Evolutionary conservation across 2,113 vertebrate species (phyloP), one percentile per base, ranked within the genome.

Genomic region (Cyrtonyx montezumae): DNA sequence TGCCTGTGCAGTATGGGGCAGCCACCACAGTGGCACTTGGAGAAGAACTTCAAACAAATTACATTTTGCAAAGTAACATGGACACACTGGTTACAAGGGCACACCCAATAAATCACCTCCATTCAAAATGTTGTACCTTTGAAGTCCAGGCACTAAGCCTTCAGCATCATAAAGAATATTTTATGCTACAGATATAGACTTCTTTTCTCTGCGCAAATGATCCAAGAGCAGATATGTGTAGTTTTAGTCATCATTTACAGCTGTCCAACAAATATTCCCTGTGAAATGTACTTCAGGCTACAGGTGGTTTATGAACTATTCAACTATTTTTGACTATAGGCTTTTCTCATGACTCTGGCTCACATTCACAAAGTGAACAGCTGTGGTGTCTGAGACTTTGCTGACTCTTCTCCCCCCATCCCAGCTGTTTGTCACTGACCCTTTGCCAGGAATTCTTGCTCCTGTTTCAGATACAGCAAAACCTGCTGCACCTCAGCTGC

Each of bases 381-480:
- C 93, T 96, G 96, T 88, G 76, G 42, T 86, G 55, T 68, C 42
- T 90, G 59, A 94, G 84, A 90, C 90, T 90, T 94, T 78, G 58
- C 73, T 86, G 79, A 76, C 73, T 85, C 88, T 85, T 95, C 85
- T 94, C n/a, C 58, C 65, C 25, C 51, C 51, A 83, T 83, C 93
- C 92, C 95, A 96, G 96, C 96, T 96, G 96, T 96, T 96, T 96
- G 45, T 63, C 90, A 78, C 61, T 83, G 85, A 94, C 85, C 87
- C 43, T 80, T 84, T 94, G 96, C 96, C 95, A 96, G 65, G 94
- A 96, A 95, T 96, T 96, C 88, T 96, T 96, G 96, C 85, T 93
- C 32, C 46, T 21, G 19, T 91, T 96, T 95, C 96, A 96, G 92
- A 71, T 85, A 96, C 85, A 96, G 92, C 90, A 94, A 96, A 96